phyloP scores from a whole-genome alignment of 2,113 vertebrate species.

The Martes martes region DNA sequence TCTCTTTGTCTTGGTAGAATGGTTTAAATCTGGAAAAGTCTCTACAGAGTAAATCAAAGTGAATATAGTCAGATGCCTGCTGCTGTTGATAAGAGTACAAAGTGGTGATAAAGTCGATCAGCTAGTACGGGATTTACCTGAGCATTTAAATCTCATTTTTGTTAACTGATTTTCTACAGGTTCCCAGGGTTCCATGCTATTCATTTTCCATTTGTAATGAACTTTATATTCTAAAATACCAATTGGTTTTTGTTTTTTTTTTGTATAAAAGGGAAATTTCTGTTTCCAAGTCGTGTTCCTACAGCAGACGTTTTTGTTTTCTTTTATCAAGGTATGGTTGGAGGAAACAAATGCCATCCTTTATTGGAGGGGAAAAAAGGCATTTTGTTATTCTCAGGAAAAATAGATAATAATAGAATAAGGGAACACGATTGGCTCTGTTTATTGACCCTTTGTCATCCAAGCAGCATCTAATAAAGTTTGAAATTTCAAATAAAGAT shows the following conservation, averaged over 20 bases:
- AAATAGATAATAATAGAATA: background rate
- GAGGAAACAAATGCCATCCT: background rate
- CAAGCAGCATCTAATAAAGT: background rate
- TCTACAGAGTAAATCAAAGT: conserved; percentile 53
- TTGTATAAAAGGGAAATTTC: background rate
- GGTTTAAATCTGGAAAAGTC: conserved; percentile 56
- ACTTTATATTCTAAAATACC: background rate
- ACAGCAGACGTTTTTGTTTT: background rate
- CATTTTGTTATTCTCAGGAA: background rate
- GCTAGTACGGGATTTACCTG: conserved; percentile 38
- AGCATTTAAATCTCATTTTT: conserved; percentile 43
- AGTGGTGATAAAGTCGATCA: conserved; percentile 27
- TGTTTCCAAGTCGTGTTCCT: background rate
- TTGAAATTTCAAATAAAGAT: background rate
- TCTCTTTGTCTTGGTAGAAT: conserved; percentile 68
- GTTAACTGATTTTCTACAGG: background rate
- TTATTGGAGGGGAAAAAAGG: background rate
- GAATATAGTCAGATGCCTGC: conserved; percentile 24
- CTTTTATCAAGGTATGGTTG: background rate
- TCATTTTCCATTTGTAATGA: conserved; percentile 9
- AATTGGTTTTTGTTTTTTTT: background rate
- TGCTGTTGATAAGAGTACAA: conserved; percentile 40
- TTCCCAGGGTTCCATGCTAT: background rate
- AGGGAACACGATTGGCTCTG: background rate
- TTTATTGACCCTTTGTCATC: background rate